Evolutionary conservation across 1,140 invertebrate species (phyloP).

Genomic region (Ridgeia piscesae): DNA sequence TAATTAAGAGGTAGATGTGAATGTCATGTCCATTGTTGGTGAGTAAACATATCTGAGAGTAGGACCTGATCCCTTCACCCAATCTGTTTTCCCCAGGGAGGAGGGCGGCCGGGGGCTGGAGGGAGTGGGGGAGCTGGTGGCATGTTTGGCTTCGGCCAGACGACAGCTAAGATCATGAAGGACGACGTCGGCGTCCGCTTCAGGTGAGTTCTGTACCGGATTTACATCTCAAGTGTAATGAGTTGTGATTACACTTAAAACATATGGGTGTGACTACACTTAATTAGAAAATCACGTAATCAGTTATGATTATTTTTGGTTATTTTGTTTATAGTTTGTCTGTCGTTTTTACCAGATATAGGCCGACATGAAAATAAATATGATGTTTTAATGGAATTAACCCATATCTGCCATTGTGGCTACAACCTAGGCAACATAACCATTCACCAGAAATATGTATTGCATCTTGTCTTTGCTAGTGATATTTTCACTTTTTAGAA

Average conservation of each 20-base stretch:
- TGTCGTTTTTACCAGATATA: too few species aligned
- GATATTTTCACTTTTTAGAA: slow-evolving; percentile 9
- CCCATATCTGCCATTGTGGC: too few species aligned
- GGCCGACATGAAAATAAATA: slow-evolving; percentile 8
- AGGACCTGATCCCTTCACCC: background rate
- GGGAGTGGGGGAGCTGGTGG: slow-evolving; percentile 64
- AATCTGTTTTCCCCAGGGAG: slow-evolving; percentile 21
- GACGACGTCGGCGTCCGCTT: slow-evolving; percentile 94
- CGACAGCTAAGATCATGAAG: slow-evolving; percentile 95
- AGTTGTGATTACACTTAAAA: too few species aligned
- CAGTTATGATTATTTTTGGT: too few species aligned
- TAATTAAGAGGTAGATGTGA: too few species aligned
- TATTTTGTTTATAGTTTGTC: too few species aligned
- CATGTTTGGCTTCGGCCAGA: slow-evolving; percentile 95
- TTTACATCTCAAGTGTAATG: background rate
- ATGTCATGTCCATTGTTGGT: background rate
- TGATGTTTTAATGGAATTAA: background rate
- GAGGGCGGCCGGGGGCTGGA: slow-evolving; percentile 51
- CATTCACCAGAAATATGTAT: too few species aligned
- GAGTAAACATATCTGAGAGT: background rate
- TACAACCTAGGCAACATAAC: too few species aligned
- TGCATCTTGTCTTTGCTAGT: background rate
- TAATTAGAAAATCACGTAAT: too few species aligned
- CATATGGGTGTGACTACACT: background rate
- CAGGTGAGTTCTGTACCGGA: slow-evolving; percentile 63